Base-by-base conservation (phyloP, 2,888 invertebrate species). In the Malachius bipustulatus region DNA sequence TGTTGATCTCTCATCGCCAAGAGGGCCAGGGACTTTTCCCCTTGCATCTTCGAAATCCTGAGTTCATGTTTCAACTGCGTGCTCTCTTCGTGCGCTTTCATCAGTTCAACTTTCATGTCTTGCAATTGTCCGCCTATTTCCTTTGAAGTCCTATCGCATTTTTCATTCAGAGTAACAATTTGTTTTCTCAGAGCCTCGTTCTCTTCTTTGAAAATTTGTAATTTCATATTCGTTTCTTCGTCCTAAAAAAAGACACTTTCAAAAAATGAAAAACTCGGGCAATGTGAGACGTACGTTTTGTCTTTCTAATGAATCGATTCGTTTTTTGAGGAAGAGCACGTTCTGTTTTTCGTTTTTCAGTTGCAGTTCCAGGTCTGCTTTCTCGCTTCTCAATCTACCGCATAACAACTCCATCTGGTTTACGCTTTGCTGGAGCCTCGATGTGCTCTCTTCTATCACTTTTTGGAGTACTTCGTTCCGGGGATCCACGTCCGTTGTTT, bases 1-100 rank as follows among this genome's bases (percentile, higher is more conserved):
- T 63, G 62, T n/a, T 49, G 44, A 45, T 63, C 60, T 34, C 62
- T 49, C 12, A 60, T 53, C 11, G 51, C 47, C 32, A 63, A 46
- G 16, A 62, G 51, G 4, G 60, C 55, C n/a, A 53, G 45, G 42
- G 53, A 59, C 44, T 63, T 63, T 34, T 62, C 62, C 37, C 53
- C 57, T 42, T 63, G 62, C 46, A 63, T 52, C 13, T 50, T 54
- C 16, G 49, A 44, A 24, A 61, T 31, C 12, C 56, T 51, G 38
- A 62, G 35, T 36, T 62, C 52, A 37, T 61, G 58, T 42, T 54
- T 54, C 14, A 59, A 34, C 16, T 48, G 40, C 6, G 45, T 37
- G 27, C 46, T 49, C 34, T 59, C 57, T 35, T 55, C 51, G 31
- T 60, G 57, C 6, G 49, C 29, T 11, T 35, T 35, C 15, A 55